Conservation (phyloP, 2,797 vertebrate species). For the Loris lydekkerianus region DNA sequence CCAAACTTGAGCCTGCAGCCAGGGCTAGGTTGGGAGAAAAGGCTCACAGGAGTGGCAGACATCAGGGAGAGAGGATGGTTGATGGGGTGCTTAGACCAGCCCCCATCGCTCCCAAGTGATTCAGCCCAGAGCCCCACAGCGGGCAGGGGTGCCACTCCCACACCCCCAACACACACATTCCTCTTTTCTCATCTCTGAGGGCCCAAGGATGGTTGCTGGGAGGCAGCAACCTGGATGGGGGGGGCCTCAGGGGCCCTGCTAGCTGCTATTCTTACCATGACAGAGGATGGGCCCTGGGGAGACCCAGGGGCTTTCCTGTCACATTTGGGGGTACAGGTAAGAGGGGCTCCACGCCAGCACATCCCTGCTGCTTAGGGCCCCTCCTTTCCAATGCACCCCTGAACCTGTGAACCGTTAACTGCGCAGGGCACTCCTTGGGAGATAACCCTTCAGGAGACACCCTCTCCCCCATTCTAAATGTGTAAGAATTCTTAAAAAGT, state of each 20-base stretch:
- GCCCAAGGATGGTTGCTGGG: neutral
- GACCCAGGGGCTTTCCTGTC: rapidly evolving
- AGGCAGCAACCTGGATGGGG: neutral
- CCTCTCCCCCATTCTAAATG: neutral
- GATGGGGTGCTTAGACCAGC: neutral
- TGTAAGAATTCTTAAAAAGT: neutral
- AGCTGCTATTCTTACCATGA: no score
- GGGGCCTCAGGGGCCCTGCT: no score
- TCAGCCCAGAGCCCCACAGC: neutral
- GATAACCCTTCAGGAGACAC: rapidly evolving
- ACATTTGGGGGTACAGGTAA: neutral
- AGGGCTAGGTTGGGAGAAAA: neutral
- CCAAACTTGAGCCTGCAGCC: neutral
- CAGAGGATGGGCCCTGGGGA: neutral
- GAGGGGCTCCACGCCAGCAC: neutral
- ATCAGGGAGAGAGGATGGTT: neutral
- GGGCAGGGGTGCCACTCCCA: no score
- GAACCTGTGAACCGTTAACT: rapidly evolving
- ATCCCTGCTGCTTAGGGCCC: neutral
- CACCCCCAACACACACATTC: neutral
- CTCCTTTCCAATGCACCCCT: neutral
- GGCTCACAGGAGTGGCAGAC: neutral
- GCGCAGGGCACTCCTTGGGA: neutral
- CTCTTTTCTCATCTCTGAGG: neutral
- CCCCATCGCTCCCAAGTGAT: neutral